Percentiles rank a stretch among this genome's conserved stretches.
Evolutionary conservation across 1,140 invertebrate genomes (phyloP).

Genomic region (Pollicipes pollicipes): DNA sequence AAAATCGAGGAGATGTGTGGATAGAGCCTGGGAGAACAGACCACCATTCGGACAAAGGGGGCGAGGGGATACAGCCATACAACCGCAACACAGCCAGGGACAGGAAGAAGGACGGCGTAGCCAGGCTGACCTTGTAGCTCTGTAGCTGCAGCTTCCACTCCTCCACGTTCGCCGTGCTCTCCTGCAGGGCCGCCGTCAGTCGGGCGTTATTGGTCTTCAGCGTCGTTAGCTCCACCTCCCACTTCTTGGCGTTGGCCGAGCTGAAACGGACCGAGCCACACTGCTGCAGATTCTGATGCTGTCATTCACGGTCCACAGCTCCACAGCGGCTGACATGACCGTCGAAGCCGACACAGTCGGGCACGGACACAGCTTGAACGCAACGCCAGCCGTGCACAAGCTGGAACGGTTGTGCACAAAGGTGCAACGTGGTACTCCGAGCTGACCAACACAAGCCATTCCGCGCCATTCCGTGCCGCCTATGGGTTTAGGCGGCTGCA

Average conservation of each 20-base stretch:
- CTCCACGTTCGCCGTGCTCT: constrained; percentile 92
- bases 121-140: constrained; percentile 44
- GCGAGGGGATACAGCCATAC: no score
- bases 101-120: no score
- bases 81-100: no score
- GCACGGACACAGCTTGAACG: constrained; percentile 8
- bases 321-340: not conserved
- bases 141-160: constrained; percentile 95
- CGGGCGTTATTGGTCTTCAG: constrained; percentile 90
- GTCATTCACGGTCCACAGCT: not conserved
- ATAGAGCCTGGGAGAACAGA: no score
- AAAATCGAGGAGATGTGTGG: no score
- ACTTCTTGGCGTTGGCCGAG: constrained; percentile 51
- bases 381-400: no score
- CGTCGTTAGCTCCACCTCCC: constrained; percentile 90
- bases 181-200: constrained; percentile 84
- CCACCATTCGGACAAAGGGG: no score
- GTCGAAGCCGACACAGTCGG: not conserved
- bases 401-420: no score
- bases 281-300: not conserved
- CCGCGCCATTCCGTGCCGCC: no score
- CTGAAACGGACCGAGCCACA: constrained; percentile 11
- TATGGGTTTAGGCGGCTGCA: no score
- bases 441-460: no score
- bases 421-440: no score